A percentile compares a stretch with the other conserved stretches of the same genome.
Conservation (phyloP, 2,888 invertebrate genomes). For the Saturnia japonica region DNA sequence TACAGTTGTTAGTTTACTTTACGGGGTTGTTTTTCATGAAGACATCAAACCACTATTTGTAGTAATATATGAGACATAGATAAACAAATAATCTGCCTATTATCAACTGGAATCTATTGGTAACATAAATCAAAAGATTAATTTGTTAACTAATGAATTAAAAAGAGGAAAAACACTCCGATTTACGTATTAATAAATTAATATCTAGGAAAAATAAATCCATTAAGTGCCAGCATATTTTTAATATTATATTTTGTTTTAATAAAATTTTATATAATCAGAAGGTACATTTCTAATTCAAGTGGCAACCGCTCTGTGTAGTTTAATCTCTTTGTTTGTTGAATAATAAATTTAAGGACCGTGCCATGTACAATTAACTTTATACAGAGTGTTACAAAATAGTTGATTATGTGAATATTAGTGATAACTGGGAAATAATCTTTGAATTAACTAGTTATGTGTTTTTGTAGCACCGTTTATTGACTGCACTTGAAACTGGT, state of each 20-base stretch:
- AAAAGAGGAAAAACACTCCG: too few species aligned
- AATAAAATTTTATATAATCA: not conserved
- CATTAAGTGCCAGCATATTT: not conserved
- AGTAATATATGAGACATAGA: too few species aligned
- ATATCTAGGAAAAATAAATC: not conserved
- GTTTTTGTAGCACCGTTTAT: too few species aligned
- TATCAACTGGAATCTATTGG: too few species aligned
- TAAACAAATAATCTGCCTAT: too few species aligned
- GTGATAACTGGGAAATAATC: not conserved
- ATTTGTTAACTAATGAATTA: too few species aligned
- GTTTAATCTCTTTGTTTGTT: not conserved
- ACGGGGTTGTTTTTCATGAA: not conserved
- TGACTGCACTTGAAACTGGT: too few species aligned
- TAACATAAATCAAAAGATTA: too few species aligned
- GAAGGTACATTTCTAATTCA: not conserved
- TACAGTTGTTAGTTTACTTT: not conserved
- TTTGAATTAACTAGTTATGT: not conserved
- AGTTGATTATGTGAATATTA: not conserved
- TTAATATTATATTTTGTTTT: not conserved
- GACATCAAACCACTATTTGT: not conserved
- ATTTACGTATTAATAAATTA: too few species aligned
- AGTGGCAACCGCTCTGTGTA: not conserved
- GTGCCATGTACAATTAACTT: not conserved
- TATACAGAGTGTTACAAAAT: not conserved
- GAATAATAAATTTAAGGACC: not conserved